Conservation (phyloP, 2,888 invertebrate species). For the Lomographa bimaculata region DNA sequence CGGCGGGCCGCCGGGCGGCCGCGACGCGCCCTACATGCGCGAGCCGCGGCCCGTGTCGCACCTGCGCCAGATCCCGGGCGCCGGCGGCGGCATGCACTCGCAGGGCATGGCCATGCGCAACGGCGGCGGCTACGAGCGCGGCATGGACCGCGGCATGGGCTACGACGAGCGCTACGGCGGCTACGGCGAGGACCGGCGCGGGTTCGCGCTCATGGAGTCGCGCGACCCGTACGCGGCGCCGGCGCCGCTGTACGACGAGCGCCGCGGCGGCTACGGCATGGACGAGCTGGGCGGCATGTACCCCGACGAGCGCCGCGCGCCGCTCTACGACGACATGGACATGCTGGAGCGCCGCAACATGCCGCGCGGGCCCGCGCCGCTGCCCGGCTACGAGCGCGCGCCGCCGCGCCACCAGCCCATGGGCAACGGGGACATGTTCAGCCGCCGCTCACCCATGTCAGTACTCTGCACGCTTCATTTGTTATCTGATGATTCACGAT, state of each 20-base stretch:
- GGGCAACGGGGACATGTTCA: constrained; percentile 78
- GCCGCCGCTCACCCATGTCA: constrained; percentile 74
- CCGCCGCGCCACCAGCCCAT: constrained; percentile 58
- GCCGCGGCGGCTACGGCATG: constrained; percentile 25
- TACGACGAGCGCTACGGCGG: constrained; percentile 74
- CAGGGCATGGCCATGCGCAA: constrained; percentile 61
- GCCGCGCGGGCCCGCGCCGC: constrained; percentile 51
- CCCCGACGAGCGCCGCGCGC: constrained; percentile 54
- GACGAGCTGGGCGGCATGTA: constrained; percentile 42
- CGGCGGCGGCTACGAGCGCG: constrained; percentile 57
- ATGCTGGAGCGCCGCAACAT: constrained; percentile 62
- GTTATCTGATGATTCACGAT: no score
- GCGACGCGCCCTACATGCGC: constrained; percentile 62
- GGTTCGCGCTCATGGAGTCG: constrained; percentile 70
- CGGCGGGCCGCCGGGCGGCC: constrained; percentile 51
- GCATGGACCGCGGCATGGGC: constrained; percentile 48
- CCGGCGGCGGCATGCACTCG: constrained; percentile 45
- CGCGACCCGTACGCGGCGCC: constrained; percentile 67
- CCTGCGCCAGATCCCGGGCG: constrained; percentile 59
- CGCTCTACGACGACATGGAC: constrained; percentile 66
- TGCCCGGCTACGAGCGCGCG: constrained; percentile 61
- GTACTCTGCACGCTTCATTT: no score
- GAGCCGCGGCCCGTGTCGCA: constrained; percentile 57
- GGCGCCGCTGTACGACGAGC: constrained; percentile 43
- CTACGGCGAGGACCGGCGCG: constrained; percentile 72